Conservation (phyloP, 2,113 vertebrate species). For the Phainopepla nitens region DNA sequence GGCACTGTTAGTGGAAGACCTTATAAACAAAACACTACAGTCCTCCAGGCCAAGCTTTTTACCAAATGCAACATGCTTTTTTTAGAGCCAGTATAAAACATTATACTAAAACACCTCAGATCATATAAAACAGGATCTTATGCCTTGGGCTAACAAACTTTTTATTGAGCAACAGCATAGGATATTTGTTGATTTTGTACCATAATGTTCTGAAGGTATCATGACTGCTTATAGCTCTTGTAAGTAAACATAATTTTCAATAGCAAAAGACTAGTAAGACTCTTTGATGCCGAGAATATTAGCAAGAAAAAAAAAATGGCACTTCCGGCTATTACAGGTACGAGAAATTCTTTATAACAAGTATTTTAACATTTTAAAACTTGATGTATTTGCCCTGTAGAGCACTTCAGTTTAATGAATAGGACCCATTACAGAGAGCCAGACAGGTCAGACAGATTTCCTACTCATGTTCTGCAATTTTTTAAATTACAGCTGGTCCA, state of each 20-base stretch:
- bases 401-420: constrained; percentile 55
- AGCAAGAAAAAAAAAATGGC: constrained; percentile 63
- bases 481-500: constrained; percentile 35
- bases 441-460: constrained; percentile 41
- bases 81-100: constrained; percentile 53
- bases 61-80: constrained; percentile 32
- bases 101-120: constrained; percentile 27
- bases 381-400: constrained; percentile 40
- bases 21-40: constrained; percentile 62
- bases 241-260: constrained; percentile 68
- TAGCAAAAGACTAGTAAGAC: constrained; percentile 59
- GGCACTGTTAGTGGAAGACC: constrained; percentile 75
- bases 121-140: constrained; percentile 46
- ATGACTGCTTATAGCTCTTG: constrained; percentile 33
- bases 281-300: constrained; percentile 54
- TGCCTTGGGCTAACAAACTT: constrained; percentile 55
- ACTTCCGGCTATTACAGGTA: constrained; percentile 65
- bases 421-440: not conserved
- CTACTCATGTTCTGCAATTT: constrained; percentile 4
- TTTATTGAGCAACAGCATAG: constrained; percentile 52
- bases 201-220: constrained; percentile 65
- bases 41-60: constrained; percentile 42
- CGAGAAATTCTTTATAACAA: constrained; percentile 45
- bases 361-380: constrained; percentile 52
- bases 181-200: constrained; percentile 55